A percentile compares a stretch with the other conserved stretches of the same genome.
Evolutionary conservation across 2,888 invertebrate species (phyloP).

Genomic region (Dromius quadrimaculatus): DNA sequence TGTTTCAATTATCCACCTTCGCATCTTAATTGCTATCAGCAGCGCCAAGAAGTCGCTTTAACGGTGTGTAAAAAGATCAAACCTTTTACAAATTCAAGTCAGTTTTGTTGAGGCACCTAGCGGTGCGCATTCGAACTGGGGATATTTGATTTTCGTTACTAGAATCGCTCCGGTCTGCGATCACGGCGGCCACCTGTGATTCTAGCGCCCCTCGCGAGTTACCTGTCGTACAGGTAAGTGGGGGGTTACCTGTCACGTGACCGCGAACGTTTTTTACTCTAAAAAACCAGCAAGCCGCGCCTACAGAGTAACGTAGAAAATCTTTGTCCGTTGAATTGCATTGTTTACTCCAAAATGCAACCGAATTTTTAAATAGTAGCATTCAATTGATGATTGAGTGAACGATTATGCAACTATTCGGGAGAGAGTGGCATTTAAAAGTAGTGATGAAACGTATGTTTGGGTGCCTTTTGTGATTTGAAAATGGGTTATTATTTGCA

Average conservation of each 20-base stretch:
- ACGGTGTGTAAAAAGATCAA: slow-evolving; percentile 7
- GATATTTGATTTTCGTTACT: too few species aligned
- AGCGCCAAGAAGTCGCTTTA: slow-evolving; percentile 23
- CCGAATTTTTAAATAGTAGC: too few species aligned
- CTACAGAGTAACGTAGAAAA: slow-evolving; percentile 57
- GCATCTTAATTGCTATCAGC: slow-evolving; percentile 36
- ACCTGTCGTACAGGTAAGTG: slow-evolving; percentile 64
- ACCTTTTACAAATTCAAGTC: not conserved
- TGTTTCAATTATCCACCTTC: slow-evolving; percentile 26
- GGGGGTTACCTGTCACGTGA: slow-evolving; percentile 63
- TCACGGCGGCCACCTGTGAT: slow-evolving; percentile 51
- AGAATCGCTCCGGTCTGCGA: slow-evolving; percentile 55
- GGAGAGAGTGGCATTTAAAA: slow-evolving; percentile 24
- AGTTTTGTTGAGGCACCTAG: slow-evolving; percentile 36
- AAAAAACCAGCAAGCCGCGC: slow-evolving; percentile 65
- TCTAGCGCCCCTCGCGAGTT: slow-evolving; percentile 54
- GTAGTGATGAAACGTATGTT: slow-evolving; percentile 20
- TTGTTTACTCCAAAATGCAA: slow-evolving; percentile 33
- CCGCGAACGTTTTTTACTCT: slow-evolving; percentile 62
- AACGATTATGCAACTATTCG: slow-evolving; percentile 3
- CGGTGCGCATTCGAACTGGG: slow-evolving; percentile 49
- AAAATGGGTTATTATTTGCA: slow-evolving; percentile 9
- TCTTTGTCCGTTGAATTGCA: slow-evolving; percentile 42
- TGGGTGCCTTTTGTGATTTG: not conserved
- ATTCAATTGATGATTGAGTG: too few species aligned